These are phyloP conservation scores for Calonectris borealis DNA, from an alignment of 2,113 vertebrate species.

Conservation along the genomic window DNA sequence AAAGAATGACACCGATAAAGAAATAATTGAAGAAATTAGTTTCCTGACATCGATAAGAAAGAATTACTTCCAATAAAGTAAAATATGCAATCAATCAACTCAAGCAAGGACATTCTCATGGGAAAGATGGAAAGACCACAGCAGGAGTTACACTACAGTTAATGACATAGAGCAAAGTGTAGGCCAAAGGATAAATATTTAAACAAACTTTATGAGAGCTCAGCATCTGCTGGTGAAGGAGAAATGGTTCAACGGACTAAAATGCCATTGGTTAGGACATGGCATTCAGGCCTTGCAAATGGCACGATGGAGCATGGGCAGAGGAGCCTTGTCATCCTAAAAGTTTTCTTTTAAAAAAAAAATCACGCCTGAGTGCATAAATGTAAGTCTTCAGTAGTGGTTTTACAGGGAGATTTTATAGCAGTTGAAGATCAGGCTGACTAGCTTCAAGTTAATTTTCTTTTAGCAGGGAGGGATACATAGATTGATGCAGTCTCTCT, in stretches of 20 bases:
- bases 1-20: slow-evolving; percentile 67
- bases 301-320: neutral
- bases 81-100: slow-evolving; percentile 66
- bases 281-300: neutral
- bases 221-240: neutral
- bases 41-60: slow-evolving; percentile 63
- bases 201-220: neutral
- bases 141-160: neutral
- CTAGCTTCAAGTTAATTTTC: neutral
- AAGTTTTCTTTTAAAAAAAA: neutral
- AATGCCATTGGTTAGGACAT: neutral
- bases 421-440: neutral
- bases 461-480: neutral
- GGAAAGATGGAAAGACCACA: slow-evolving; percentile 12
- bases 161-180: slow-evolving; percentile 8
- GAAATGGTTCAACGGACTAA: neutral
- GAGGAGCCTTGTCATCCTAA: neutral
- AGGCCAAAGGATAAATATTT: neutral
- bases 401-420: neutral
- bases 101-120: slow-evolving; percentile 19
- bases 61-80: slow-evolving; percentile 59
- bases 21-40: slow-evolving; percentile 69
- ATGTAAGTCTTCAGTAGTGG: neutral
- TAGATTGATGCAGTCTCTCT: neutral
- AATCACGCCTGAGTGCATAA: neutral